These are phyloP conservation scores for Cerceris rybyensis DNA, from an alignment of 2,888 invertebrate species.

Conservation along the genomic window DNA sequence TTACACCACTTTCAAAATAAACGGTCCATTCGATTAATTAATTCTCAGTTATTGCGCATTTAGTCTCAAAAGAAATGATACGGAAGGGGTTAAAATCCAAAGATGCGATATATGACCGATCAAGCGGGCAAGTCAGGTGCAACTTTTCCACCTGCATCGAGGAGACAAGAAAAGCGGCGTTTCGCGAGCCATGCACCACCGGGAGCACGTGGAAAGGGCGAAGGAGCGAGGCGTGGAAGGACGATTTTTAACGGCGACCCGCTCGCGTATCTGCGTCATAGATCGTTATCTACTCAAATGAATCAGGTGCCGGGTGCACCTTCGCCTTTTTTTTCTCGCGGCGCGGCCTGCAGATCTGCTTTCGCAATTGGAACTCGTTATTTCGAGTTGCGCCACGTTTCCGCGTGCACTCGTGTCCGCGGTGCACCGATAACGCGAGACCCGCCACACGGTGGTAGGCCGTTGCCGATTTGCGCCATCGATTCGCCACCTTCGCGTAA, in stretches of 20 bases:
- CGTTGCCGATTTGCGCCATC: slow-evolving; percentile 57
- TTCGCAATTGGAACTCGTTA: slow-evolving; percentile 79
- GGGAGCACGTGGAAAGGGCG: slow-evolving; percentile 49
- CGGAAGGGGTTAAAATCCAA: too few species aligned
- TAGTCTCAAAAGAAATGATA: too few species aligned
- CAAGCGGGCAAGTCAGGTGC: not conserved
- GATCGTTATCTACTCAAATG: slow-evolving; percentile 70
- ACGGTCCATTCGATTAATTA: too few species aligned
- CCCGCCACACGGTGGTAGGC: slow-evolving; percentile 31
- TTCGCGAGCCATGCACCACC: not conserved
- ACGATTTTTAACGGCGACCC: slow-evolving; percentile 66
- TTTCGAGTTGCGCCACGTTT: slow-evolving; percentile 76
- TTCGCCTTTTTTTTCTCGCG: slow-evolving; percentile 48
- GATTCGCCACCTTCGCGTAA: slow-evolving; percentile 46
- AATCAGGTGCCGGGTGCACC: slow-evolving; percentile 71
- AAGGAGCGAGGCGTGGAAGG: slow-evolving; percentile 62
- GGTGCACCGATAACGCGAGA: slow-evolving; percentile 60
- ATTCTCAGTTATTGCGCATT: too few species aligned
- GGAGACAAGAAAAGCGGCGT: slow-evolving; percentile 4
- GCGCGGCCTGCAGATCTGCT: slow-evolving; percentile 63
- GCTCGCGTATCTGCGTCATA: slow-evolving; percentile 68
- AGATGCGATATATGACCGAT: too few species aligned
- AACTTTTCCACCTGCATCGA: slow-evolving; percentile 11
- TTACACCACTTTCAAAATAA: too few species aligned
- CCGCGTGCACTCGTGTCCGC: slow-evolving; percentile 68